Conservation (phyloP, 2,888 invertebrate genomes). For the Amphipyra tragopoginis region DNA sequence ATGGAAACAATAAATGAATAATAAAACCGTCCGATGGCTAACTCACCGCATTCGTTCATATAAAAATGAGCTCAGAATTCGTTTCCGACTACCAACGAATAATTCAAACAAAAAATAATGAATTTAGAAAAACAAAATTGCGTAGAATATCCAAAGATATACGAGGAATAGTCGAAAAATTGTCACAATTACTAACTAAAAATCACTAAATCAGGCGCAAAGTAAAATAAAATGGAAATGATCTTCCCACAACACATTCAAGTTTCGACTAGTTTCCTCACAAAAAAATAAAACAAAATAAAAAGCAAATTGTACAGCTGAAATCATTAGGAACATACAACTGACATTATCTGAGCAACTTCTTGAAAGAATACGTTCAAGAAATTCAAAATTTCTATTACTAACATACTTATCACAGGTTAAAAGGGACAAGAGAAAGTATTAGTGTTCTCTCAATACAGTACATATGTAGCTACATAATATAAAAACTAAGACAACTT, state of each 20-base stretch:
- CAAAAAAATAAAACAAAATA: conserved; percentile 73
- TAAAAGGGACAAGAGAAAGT: conserved; percentile 89
- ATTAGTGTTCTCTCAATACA: conserved; percentile 88
- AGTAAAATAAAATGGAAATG: conserved; percentile 72
- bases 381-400: conserved; percentile 81
- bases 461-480: conserved; percentile 76
- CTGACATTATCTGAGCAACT: conserved; percentile 84
- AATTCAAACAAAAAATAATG: conserved; percentile 42
- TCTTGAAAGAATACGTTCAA: conserved; percentile 81
- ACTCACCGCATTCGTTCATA: conserved; percentile 62
- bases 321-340: conserved; percentile 86
- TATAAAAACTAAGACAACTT: conserved; percentile 85
- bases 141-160: conserved; percentile 47
- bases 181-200: conserved; percentile 64
- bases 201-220: conserved; percentile 78
- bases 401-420: conserved; percentile 90
- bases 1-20: conserved; percentile 89
- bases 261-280: conserved; percentile 82
- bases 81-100: conserved; percentile 42
- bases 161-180: conserved; percentile 73
- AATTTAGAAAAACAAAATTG: conserved; percentile 53
- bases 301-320: conserved; percentile 79
- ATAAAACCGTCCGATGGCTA: conserved; percentile 81
- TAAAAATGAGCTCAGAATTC: conserved; percentile 72
- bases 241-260: conserved; percentile 58